These are phyloP conservation scores for Paedocypris micromegethes DNA, from an alignment of 2,797 vertebrate species.

Conservation along the genomic window DNA sequence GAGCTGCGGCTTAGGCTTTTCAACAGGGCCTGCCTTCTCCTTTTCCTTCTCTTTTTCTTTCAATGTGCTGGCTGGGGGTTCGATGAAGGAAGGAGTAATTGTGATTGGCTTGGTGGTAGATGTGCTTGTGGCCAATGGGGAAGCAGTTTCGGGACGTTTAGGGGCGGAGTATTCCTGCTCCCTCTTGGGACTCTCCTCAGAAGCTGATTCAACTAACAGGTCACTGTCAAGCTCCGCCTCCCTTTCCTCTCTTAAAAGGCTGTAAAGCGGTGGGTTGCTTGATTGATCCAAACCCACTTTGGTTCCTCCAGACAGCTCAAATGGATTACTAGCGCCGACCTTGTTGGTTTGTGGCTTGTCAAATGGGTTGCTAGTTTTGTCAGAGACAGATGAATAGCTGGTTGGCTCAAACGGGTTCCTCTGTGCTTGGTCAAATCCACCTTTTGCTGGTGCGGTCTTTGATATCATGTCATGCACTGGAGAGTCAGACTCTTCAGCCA, in stretches of 20 bases:
- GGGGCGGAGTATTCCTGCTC: constrained; percentile 82
- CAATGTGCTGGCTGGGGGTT: constrained; percentile 52
- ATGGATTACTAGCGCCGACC: constrained; percentile 71
- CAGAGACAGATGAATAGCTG: constrained; percentile 52
- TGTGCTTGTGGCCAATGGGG: constrained; percentile 55
- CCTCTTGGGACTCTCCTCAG: constrained; percentile 93
- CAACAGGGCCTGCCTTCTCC: constrained; percentile 25
- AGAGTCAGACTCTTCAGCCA: constrained; percentile 80
- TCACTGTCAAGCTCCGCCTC: constrained; percentile 98
- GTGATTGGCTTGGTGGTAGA: constrained; percentile 46
- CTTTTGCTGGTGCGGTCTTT: constrained; percentile 9
- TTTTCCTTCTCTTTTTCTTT: constrained; percentile 31
- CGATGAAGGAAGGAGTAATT: constrained; percentile 50
- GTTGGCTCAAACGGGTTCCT: constrained; percentile 63
- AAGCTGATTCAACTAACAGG: constrained; percentile 94
- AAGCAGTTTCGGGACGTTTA: constrained; percentile 68
- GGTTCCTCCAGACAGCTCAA: constrained; percentile 12
- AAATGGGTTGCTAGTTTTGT: constrained; percentile 63
- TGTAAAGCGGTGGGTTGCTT: constrained; percentile 79
- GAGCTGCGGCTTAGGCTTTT: constrained; percentile 51
- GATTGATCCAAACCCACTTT: constrained; percentile 23
- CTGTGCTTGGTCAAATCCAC: constrained; percentile 22
- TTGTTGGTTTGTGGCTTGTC: constrained; percentile 69
- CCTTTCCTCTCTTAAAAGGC: constrained; percentile 92
- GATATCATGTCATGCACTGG: constrained; percentile 28